Evolutionary conservation across 2,797 vertebrate species (phyloP), one percentile per base, ranked within the genome.

Genomic region (Melanotaenia trifasciata): DNA sequence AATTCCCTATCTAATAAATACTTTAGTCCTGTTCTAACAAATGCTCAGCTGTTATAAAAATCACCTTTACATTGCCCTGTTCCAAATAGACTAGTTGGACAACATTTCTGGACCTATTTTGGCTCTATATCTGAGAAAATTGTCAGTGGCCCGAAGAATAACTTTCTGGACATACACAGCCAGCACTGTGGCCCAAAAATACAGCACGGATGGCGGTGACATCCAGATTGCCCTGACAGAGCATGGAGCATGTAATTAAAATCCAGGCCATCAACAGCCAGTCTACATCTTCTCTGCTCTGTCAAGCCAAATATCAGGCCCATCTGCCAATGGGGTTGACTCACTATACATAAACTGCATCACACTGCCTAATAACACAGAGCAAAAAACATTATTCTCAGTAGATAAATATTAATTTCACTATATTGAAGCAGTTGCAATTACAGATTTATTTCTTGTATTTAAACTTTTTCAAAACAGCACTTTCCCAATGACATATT

Each of bases 31-130:
- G 56, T 36, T 70, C 78, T 73, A 78, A 81, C 78, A 67, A 54
- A 58, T 70, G 79, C 76, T 83, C 74, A 85, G 82, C 74, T 80
- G 72, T 78, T 80, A 78, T 67, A 76, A 65, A 84, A 30, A 83
- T 83, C 80, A 81, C 84, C 64, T 73, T 68, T 63, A 66, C 35
- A 67, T 60, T 20, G 43, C 67, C 65, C 53, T 50, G 24, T 50
- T 60, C 32, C n/a, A 66, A n/a, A 14, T 57, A 86, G 63, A 66
- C 67, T 40, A 33, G 64, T 20, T 14, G 54, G 43, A 62, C 65
- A 74, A 24, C 10, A 66, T 54, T 33, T 65, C 16, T 47, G 40
- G 57, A 9, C 51, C 30, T 0, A 16, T 70, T n/a, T 50, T 50
- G 45, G 45, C 45, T 50, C 20, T 20, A 50, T 50, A 53, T 78